phyloP scores from a whole-genome alignment of 1,140 invertebrate species.

The Macrocentrus cingulum region DNA sequence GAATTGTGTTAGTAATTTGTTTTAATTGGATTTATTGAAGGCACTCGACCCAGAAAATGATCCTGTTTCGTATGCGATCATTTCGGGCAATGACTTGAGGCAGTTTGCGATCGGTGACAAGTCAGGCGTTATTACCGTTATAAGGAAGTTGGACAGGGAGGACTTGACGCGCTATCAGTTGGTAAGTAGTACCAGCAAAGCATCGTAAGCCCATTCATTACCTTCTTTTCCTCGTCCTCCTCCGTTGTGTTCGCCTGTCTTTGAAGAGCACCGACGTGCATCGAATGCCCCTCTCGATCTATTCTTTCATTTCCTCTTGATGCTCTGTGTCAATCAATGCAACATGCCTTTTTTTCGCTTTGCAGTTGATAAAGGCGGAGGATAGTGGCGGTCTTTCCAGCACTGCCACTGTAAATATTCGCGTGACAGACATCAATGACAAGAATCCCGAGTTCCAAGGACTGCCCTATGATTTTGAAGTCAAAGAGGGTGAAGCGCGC shows the following conservation, averaged over 20 bases:
- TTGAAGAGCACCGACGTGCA: not conserved
- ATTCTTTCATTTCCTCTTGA: not conserved
- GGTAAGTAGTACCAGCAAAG: constrained; percentile 57
- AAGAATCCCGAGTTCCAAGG: constrained; percentile 83
- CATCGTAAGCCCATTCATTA: constrained; percentile 28
- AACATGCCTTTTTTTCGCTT: too few species aligned
- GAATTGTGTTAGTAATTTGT: too few species aligned
- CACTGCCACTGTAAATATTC: constrained; percentile 82
- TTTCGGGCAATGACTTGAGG: constrained; percentile 80
- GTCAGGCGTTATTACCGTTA: constrained; percentile 80
- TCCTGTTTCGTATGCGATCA: constrained; percentile 79
- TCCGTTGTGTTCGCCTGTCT: not conserved
- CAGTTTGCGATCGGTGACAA: constrained; percentile 83
- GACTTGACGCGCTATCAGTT: constrained; percentile 82
- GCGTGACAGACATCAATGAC: constrained; percentile 88
- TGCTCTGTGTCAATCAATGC: not conserved
- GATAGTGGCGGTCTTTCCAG: constrained; percentile 80
- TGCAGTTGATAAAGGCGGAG: constrained; percentile 78
- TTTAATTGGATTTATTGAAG: constrained; percentile 55
- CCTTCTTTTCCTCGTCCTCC: constrained; percentile 3
- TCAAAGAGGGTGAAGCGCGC: constrained; percentile 76
- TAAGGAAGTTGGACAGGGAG: constrained; percentile 81
- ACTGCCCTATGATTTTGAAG: constrained; percentile 75
- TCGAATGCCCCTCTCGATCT: constrained; percentile 5
- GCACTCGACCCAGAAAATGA: constrained; percentile 88